Evolutionary conservation across 1,140 invertebrate genomes (phyloP).

Genomic region (Temnothorax nylanderi): DNA sequence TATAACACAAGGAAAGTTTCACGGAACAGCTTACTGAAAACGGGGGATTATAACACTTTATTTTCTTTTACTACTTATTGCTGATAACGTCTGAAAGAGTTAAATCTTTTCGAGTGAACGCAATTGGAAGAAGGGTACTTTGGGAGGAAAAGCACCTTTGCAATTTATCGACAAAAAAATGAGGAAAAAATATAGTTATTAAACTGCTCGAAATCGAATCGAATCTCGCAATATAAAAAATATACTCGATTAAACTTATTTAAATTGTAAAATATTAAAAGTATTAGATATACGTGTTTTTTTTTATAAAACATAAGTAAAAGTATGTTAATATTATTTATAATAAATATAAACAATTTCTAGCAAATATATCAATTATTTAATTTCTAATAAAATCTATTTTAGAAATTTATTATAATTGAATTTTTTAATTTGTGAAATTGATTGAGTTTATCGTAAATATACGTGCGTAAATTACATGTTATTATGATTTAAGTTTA

Average conservation of each 20-base stretch:
- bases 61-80: slow-evolving; percentile 17
- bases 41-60: background rate
- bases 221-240: background rate
- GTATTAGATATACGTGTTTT: slow-evolving; percentile 1
- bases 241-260: background rate
- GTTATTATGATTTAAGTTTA: background rate
- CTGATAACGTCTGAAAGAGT: slow-evolving; percentile 1
- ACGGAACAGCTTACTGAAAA: background rate
- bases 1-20: slow-evolving; percentile 2
- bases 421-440: background rate
- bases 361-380: background rate
- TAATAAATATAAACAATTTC: background rate
- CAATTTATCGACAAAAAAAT: slow-evolving; percentile 19
- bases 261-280: background rate
- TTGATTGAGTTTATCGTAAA: background rate
- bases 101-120: slow-evolving; percentile 26
- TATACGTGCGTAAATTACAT: background rate
- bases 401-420: background rate
- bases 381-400: background rate
- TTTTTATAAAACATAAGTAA: background rate
- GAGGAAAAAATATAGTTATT: background rate
- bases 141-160: background rate
- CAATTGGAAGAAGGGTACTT: background rate
- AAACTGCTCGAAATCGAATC: background rate
- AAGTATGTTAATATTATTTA: background rate